These are phyloP conservation scores for Corydoras sp. DNA, from an alignment of 2,113 vertebrate genomes.

Conservation along the genomic window DNA sequence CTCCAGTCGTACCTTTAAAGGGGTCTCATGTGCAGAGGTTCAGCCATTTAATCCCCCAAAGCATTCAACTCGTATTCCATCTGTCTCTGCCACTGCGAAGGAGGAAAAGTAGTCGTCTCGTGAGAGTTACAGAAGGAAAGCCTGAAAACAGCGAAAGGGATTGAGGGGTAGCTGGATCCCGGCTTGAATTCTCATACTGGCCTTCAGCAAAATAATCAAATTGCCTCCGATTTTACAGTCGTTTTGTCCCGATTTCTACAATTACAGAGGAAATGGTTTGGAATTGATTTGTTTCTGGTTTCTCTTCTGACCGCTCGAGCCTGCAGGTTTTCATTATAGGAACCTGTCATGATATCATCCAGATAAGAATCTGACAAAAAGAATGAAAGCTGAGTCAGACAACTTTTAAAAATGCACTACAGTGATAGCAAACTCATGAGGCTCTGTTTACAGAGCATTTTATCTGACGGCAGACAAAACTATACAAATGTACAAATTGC, in stretches of 20 bases:
- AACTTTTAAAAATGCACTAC: no score
- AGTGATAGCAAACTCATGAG: no score
- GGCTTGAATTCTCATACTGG: background rate
- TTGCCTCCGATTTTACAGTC: background rate
- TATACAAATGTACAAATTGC: no score
- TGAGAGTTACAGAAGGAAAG: constrained; percentile 16
- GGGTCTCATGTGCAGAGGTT: constrained; percentile 39
- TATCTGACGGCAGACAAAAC: no score
- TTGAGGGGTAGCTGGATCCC: background rate
- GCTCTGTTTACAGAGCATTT: no score
- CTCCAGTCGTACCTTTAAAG: constrained; percentile 26
- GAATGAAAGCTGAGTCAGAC: no score
- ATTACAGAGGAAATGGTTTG: background rate
- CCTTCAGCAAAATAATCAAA: background rate
- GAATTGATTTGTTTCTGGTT: background rate
- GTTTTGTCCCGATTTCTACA: background rate
- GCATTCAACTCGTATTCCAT: constrained; percentile 34
- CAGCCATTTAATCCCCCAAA: constrained; percentile 38
- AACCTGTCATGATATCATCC: constrained; percentile 7
- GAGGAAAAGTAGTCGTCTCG: constrained; percentile 26
- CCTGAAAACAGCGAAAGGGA: background rate
- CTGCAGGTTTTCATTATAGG: background rate
- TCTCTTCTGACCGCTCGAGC: background rate
- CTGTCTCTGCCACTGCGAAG: constrained; percentile 16
- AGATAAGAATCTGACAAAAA: background rate